These are phyloP conservation scores for Oeneis ivallda DNA, from an alignment of 2,888 invertebrate species.

Conservation along the genomic window DNA sequence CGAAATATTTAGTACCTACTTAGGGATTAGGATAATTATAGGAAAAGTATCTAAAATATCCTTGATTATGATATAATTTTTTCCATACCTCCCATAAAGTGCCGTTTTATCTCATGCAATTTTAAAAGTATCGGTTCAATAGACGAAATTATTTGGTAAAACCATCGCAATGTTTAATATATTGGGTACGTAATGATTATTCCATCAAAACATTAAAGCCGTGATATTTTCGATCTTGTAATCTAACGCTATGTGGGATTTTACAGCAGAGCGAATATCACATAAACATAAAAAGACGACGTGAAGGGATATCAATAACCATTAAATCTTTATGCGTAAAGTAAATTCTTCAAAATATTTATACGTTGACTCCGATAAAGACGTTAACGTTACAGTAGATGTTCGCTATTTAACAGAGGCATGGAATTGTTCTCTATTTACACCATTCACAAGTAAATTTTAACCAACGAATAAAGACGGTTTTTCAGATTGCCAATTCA, in stretches of 20 bases:
- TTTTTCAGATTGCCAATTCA: no score
- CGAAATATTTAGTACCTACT: neutral
- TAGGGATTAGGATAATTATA: no score
- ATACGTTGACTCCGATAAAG: slow-evolving; percentile 1
- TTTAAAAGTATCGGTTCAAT: no score
- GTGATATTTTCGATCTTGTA: slow-evolving; percentile 17
- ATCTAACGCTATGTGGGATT: slow-evolving; percentile 28
- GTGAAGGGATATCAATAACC: slow-evolving; percentile 27
- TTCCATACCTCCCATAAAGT: no score
- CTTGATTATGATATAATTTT: no score
- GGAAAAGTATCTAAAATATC: neutral
- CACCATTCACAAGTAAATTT: no score
- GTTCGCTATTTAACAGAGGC: neutral
- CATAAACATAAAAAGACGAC: slow-evolving; percentile 29
- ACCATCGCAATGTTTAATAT: neutral
- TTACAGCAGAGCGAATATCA: slow-evolving; percentile 24
- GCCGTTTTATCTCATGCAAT: no score
- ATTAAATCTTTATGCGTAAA: slow-evolving; percentile 30
- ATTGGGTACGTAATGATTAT: slow-evolving; percentile 7
- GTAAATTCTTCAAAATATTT: slow-evolving; percentile 21
- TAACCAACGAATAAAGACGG: no score
- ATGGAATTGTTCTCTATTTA: neutral
- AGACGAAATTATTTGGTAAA: no score
- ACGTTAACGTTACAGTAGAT: neutral
- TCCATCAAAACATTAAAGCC: slow-evolving; percentile 8